phyloP scores from a whole-genome alignment of 2,113 vertebrate genomes.

The Microtus montanus region DNA sequence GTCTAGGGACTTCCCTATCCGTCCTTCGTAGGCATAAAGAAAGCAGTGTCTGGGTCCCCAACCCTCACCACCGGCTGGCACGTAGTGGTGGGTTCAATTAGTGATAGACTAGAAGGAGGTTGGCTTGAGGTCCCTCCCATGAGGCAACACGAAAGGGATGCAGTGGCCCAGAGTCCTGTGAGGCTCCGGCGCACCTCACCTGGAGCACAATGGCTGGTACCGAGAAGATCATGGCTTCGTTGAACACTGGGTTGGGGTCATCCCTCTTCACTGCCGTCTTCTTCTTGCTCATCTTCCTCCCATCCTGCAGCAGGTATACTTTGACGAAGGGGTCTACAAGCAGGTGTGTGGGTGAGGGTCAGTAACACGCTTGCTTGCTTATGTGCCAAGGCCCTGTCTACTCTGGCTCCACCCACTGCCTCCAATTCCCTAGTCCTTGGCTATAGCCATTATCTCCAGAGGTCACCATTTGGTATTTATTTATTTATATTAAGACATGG shows the following conservation, averaged over 20 bases:
- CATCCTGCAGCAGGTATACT: conserved; percentile 98
- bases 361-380: neutral
- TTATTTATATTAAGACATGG: neutral
- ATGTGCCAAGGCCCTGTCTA: neutral
- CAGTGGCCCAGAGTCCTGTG: neutral
- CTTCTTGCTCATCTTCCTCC: conserved; percentile 99
- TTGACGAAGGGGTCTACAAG: conserved; percentile 96
- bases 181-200: conserved; percentile 80
- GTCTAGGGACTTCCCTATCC: neutral
- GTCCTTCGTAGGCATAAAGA: neutral
- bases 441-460: neutral
- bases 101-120: neutral
- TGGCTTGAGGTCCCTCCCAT: neutral
- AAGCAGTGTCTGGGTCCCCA: neutral
- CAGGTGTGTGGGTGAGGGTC: neutral
- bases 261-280: conserved; percentile 96
- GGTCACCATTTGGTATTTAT: neutral
- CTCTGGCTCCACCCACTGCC: neutral
- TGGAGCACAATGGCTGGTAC: conserved; percentile 96
- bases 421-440: neutral
- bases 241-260: conserved; percentile 97
- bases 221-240: conserved; percentile 99
- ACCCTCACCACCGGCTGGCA: neutral
- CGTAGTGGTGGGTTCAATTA: neutral
- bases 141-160: neutral